These are phyloP conservation scores for Dinomys branickii DNA, from an alignment of 2,113 vertebrate genomes.

Conservation along the genomic window DNA sequence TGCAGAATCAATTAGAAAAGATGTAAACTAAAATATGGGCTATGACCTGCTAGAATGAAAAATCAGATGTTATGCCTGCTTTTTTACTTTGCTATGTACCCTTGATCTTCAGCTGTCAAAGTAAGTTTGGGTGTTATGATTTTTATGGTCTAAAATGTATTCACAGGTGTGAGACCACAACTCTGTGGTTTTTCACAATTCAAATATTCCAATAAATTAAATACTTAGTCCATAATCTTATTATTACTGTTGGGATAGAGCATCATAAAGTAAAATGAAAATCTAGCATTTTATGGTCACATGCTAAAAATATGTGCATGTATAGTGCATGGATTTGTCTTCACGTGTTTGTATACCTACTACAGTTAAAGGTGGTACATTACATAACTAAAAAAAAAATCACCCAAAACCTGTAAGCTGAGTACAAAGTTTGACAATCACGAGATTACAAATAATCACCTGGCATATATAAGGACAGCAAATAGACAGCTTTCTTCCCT, in stretches of 20 bases:
- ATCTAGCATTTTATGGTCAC: neutral
- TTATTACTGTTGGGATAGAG: neutral
- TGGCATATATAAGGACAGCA: neutral
- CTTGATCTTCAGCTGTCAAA: conserved; percentile 56
- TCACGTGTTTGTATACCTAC: neutral
- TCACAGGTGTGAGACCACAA: neutral
- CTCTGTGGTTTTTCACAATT: conserved; percentile 12
- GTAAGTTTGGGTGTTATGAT: neutral
- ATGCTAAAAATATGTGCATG: neutral
- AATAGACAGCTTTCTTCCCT: neutral
- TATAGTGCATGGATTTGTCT: neutral
- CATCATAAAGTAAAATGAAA: neutral
- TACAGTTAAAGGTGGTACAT: neutral
- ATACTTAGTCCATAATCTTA: neutral
- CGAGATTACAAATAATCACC: neutral
- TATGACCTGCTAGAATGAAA: conserved; percentile 47
- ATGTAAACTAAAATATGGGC: conserved; percentile 55
- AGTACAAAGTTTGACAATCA: neutral
- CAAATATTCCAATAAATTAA: conserved; percentile 25
- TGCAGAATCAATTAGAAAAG: conserved; percentile 71
- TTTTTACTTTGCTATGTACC: conserved; percentile 47
- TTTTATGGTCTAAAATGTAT: conserved; percentile 53
- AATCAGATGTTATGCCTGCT: conserved; percentile 65
- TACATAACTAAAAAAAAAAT: conserved; percentile 19
- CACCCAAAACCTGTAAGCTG: conserved; percentile 6